These are phyloP conservation scores for Drosophila kambysellisi DNA, from an alignment of 2,888 invertebrate species.

Conservation along the genomic window DNA sequence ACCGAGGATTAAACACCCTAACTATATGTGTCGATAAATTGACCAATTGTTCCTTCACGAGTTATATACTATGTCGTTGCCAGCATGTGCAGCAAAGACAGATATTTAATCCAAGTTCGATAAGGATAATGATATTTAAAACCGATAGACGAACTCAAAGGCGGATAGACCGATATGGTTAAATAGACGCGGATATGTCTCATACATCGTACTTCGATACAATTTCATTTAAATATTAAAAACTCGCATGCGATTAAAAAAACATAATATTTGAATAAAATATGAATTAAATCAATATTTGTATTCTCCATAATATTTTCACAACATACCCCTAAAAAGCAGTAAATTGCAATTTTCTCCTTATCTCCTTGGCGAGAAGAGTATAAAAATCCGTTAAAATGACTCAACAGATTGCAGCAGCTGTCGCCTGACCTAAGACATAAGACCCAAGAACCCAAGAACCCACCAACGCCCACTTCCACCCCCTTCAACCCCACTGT, in stretches of 20 bases:
- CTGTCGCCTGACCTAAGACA: constrained; percentile 46
- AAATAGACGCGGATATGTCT: too few species aligned
- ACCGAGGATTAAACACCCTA: neutral
- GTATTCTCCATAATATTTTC: neutral
- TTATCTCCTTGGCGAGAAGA: neutral
- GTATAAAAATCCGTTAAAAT: constrained; percentile 33
- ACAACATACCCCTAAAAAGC: neutral
- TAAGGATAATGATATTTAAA: too few species aligned
- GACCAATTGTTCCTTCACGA: neutral
- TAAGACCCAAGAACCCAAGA: neutral
- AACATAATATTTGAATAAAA: too few species aligned
- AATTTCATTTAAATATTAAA: too few species aligned
- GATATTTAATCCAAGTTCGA: neutral
- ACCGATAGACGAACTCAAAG: too few species aligned
- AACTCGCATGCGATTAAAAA: too few species aligned
- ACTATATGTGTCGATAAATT: neutral
- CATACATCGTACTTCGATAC: too few species aligned
- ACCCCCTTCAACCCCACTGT: neutral
- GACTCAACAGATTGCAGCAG: constrained; percentile 55
- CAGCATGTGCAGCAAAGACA: neutral
- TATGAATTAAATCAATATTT: neutral
- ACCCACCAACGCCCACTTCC: neutral
- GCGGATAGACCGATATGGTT: too few species aligned
- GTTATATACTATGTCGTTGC: neutral
- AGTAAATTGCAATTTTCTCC: neutral